phyloP scores from a whole-genome alignment of 2,888 invertebrate genomes.

The Protonemura montana region DNA sequence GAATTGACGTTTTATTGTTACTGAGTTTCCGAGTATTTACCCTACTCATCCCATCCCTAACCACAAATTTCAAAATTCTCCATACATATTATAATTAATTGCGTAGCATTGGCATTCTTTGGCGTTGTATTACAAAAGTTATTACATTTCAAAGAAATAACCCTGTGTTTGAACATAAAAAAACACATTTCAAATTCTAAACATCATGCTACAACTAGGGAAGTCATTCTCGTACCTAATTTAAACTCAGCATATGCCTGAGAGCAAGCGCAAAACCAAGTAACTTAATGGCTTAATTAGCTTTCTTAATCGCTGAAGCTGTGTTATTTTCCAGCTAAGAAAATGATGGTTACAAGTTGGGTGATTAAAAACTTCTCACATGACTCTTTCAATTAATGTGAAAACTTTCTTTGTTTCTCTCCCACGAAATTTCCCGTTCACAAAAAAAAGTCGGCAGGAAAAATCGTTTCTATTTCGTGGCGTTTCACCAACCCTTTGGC shows the following conservation, averaged over 20 bases:
- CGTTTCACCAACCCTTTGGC: no score
- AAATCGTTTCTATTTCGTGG: no score
- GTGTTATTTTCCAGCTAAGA: background rate
- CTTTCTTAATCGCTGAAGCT: background rate
- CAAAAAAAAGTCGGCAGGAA: no score
- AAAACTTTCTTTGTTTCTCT: background rate
- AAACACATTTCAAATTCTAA: background rate
- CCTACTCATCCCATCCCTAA: background rate
- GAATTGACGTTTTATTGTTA: background rate
- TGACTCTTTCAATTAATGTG: background rate
- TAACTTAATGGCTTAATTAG: background rate
- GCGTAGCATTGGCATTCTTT: background rate
- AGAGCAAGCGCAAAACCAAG: background rate
- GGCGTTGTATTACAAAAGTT: background rate
- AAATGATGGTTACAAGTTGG: background rate
- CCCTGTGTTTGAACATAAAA: background rate
- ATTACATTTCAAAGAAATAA: background rate
- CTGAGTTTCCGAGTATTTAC: background rate
- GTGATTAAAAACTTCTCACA: background rate
- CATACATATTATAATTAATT: background rate
- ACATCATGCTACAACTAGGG: background rate
- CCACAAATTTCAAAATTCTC: background rate
- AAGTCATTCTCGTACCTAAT: background rate
- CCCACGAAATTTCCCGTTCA: background rate
- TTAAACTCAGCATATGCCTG: background rate